Percentiles rank a stretch among this genome's conserved stretches.
These are phyloP conservation scores for Ovibos moschatus DNA, from an alignment of 2,113 vertebrate species.

Conservation along the genomic window DNA sequence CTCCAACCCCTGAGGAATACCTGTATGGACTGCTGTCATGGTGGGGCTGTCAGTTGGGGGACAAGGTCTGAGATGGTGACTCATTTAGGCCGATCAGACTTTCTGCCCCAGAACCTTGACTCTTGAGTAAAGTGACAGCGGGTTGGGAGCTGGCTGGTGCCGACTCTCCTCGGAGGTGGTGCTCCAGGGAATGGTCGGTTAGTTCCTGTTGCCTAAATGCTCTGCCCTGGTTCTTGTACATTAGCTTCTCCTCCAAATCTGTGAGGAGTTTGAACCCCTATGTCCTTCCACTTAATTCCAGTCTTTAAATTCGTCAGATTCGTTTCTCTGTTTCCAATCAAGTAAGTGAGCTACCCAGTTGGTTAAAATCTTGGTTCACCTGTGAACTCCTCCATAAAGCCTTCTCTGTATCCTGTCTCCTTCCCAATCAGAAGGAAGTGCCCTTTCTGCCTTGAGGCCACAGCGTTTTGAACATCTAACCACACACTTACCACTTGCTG, in stretches of 20 bases:
- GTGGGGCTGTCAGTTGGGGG: background rate
- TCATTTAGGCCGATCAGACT: background rate
- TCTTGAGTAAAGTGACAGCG: background rate
- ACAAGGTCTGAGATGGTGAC: background rate
- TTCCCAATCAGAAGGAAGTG: background rate
- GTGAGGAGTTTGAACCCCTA: background rate
- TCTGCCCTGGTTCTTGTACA: background rate
- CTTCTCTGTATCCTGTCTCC: background rate
- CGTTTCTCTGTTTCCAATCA: background rate
- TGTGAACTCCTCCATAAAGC: background rate
- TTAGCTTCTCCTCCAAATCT: background rate
- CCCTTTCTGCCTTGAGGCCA: background rate
- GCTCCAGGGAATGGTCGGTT: background rate
- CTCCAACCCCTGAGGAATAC: background rate
- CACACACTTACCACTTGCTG: background rate
- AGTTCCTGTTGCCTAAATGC: background rate
- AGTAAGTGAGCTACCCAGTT: background rate
- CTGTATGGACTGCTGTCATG: accelerated
- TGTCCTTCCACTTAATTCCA: background rate
- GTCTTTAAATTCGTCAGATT: background rate
- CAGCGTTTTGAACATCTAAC: background rate
- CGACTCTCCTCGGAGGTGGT: background rate
- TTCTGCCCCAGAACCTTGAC: background rate
- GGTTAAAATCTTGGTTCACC: background rate
- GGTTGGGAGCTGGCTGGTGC: background rate